Base-by-base conservation (phyloP, 2,888 invertebrate genomes). In the Andrena fulva region DNA sequence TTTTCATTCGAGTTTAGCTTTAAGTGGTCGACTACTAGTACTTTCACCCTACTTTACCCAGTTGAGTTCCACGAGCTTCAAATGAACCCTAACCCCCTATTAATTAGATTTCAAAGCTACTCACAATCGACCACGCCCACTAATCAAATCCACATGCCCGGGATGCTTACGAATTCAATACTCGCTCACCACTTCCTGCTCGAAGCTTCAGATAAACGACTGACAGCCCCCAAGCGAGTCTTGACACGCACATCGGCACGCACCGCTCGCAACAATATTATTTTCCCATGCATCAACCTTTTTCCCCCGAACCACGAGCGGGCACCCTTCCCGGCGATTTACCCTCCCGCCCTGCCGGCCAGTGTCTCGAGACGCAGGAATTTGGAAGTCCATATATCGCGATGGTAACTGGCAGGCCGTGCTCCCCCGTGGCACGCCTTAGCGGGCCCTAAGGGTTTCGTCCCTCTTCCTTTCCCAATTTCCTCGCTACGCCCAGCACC, bases 341-440 rank as follows among this genome's bases (percentile, higher is more conserved):
- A 8, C 42, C 50, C 27, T 31, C 31, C 54, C 16, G 12, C 27
- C 10, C 31, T 8, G 33, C 31, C 16, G 10, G 31, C n/a, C 10
- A 56, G 63, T 12, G 50, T 31, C 48, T 33, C 54, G 29, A n/a
- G 42, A 59, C 20, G n/a, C 20, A 68, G 20, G 60, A 83, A 87
- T 87, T 87, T 75, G 79, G 66, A 85, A 87, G 85, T 81, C 85
- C 78, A 85, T 87, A 81, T 78, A 87, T 85, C 75, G 80, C 64
- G 60, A 73, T 75, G 66, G 80, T 77, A 81, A 80, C 73, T 72
- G 74, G 66, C 73, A 52, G 29, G 54, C 29, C 29, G 59, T 16
- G 54, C 60, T 82, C 73, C 82, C 85, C 33, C 16, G 54, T 64
- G 80, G 54, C 68, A 16, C 76, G 71, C 50, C 83, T 72, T 80